Percentiles rank a stretch among this genome's conserved stretches.
These are phyloP conservation scores for Celastrina argiolus DNA, from an alignment of 2,888 invertebrate species.

Conservation along the genomic window DNA sequence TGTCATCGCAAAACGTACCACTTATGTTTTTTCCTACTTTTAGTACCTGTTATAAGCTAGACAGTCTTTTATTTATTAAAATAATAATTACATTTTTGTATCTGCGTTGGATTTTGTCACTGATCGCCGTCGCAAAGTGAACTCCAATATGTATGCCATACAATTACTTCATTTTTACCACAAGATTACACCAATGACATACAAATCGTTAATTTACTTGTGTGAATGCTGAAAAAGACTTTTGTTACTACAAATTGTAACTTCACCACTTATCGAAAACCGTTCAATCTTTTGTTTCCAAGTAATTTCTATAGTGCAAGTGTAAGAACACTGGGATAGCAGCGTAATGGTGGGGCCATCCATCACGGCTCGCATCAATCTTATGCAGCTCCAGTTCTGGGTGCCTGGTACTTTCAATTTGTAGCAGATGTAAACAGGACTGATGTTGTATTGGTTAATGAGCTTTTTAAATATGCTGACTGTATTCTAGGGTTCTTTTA, in stretches of 20 bases:
- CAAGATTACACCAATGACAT: too few species aligned
- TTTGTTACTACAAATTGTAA: not conserved
- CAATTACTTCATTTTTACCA: too few species aligned
- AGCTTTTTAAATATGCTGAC: slow-evolving; percentile 1
- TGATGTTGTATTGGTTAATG: slow-evolving; percentile 5
- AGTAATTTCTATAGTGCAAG: slow-evolving; percentile 8
- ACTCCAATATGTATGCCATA: too few species aligned
- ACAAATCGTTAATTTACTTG: too few species aligned
- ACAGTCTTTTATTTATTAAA: too few species aligned
- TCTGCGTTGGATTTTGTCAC: too few species aligned
- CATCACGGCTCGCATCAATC: slow-evolving; percentile 59
- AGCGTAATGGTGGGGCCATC: slow-evolving; percentile 43
- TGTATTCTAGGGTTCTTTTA: not conserved
- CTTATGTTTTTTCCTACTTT: too few species aligned
- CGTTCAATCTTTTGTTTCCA: not conserved
- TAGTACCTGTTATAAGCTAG: too few species aligned
- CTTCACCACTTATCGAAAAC: not conserved
- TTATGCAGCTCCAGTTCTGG: slow-evolving; percentile 55
- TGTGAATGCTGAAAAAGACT: too few species aligned
- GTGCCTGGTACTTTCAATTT: slow-evolving; percentile 51
- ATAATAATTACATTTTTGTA: too few species aligned
- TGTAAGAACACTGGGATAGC: slow-evolving; percentile 14
- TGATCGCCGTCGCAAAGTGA: too few species aligned
- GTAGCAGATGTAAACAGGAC: slow-evolving; percentile 27
- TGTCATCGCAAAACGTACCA: too few species aligned